Percentiles rank a stretch among this genome's conserved stretches.
These are phyloP conservation scores for Notospermus geniculatus DNA, from an alignment of 1,140 invertebrate species.

Conservation along the genomic window DNA sequence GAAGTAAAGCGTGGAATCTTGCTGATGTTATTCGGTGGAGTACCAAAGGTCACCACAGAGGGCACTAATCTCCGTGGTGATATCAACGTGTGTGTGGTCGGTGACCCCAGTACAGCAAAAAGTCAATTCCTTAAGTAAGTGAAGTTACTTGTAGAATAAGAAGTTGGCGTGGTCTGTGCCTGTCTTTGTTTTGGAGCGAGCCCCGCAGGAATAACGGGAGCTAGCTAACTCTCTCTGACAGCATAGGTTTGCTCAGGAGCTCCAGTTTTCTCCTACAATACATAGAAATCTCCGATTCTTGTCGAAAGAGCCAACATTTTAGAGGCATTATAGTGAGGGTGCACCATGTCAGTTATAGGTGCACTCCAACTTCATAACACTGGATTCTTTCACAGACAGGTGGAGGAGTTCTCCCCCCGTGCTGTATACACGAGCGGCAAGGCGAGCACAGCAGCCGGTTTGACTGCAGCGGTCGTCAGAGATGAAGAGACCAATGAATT, in stretches of 20 bases:
- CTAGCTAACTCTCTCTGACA: no score
- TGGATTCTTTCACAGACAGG: constrained; percentile 55
- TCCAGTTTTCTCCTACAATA: no score
- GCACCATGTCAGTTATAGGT: no score
- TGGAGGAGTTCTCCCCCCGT: constrained; percentile 91
- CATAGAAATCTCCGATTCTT: no score
- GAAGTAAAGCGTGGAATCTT: constrained; percentile 94
- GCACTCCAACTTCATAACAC: background rate
- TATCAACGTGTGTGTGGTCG: constrained; percentile 97
- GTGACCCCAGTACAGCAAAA: constrained; percentile 98
- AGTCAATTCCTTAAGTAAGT: constrained; percentile 93
- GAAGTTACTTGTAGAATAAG: no score
- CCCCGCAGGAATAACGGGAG: no score
- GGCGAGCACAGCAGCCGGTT: constrained; percentile 94
- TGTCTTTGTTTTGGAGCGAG: background rate
- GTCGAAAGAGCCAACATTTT: no score
- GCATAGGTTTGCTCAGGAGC: no score
- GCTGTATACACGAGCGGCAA: constrained; percentile 99
- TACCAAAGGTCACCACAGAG: constrained; percentile 91
- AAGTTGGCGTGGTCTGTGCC: no score
- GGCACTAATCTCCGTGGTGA: constrained; percentile 85
- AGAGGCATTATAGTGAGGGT: no score
- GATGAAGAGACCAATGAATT: constrained; percentile 98
- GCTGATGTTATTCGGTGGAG: constrained; percentile 96
- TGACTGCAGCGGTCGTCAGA: constrained; percentile 94